These are phyloP conservation scores for Antennarius striatus DNA, from an alignment of 2,113 vertebrate genomes.

Conservation along the genomic window DNA sequence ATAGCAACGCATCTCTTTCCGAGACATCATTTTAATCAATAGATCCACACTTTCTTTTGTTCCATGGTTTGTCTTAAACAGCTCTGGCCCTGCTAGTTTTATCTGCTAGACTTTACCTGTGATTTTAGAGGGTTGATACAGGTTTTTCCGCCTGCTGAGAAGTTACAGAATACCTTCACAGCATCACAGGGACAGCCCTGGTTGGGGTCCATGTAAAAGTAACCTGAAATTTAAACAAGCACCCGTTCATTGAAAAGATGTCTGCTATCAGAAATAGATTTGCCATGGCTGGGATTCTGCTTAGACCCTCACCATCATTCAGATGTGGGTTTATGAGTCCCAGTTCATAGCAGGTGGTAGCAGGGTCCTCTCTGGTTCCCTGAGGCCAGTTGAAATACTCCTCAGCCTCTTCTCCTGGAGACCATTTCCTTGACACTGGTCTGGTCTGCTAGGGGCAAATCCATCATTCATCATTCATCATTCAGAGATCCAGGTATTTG, in stretches of 20 bases:
- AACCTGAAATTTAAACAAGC: slow-evolving; percentile 61
- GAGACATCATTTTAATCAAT: no score
- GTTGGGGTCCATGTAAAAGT: slow-evolving; percentile 82
- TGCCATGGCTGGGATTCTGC: background rate
- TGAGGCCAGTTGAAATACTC: slow-evolving; percentile 43
- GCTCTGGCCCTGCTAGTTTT: background rate
- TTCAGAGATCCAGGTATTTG: background rate
- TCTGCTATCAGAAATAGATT: background rate
- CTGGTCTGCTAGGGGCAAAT: slow-evolving; percentile 34
- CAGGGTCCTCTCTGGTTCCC: slow-evolving; percentile 75
- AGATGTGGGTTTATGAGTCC: slow-evolving; percentile 69
- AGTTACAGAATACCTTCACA: slow-evolving; percentile 79
- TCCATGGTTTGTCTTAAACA: background rate
- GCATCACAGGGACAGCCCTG: slow-evolving; percentile 79
- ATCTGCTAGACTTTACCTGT: slow-evolving; percentile 54
- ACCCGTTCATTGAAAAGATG: background rate
- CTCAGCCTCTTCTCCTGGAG: slow-evolving; percentile 35
- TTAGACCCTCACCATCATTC: slow-evolving; percentile 66
- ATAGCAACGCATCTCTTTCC: background rate
- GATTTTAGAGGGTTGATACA: slow-evolving; percentile 72
- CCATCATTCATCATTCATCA: slow-evolving; percentile 1
- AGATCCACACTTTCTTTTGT: background rate
- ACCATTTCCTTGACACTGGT: slow-evolving; percentile 15
- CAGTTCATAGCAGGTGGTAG: slow-evolving; percentile 78
- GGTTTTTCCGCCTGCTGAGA: slow-evolving; percentile 79